These are phyloP conservation scores for Gallinago stenura DNA, from an alignment of 2,797 vertebrate species.

Conservation along the genomic window DNA sequence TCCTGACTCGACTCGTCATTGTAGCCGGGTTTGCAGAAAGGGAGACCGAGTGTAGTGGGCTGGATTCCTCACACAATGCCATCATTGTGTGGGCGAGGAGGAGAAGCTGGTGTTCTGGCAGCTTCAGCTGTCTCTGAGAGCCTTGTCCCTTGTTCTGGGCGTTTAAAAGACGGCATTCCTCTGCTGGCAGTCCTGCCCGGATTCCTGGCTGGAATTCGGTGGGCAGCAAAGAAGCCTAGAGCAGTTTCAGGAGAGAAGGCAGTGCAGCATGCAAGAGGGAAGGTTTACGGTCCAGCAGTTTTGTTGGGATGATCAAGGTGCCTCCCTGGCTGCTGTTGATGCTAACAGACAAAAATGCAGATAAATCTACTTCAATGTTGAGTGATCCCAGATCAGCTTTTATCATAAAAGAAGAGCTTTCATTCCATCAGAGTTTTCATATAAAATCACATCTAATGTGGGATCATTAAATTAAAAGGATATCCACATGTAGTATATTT, in stretches of 20 bases:
- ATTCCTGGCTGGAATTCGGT: constrained; percentile 61
- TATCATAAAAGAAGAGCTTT: neutral
- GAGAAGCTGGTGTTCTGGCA: constrained; percentile 76
- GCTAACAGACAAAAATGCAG: neutral
- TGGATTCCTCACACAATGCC: constrained; percentile 71
- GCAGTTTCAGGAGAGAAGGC: constrained; percentile 47
- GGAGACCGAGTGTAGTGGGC: neutral
- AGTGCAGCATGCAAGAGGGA: neutral
- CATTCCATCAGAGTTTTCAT: neutral
- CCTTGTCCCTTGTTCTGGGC: constrained; percentile 78
- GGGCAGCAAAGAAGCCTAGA: constrained; percentile 54
- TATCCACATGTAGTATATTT: neutral
- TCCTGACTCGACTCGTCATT: constrained; percentile 37
- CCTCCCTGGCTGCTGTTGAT: constrained; percentile 15
- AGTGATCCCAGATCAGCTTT: neutral
- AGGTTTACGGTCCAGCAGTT: constrained; percentile 27
- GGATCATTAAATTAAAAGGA: constrained; percentile 17
- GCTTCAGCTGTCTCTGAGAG: constrained; percentile 73
- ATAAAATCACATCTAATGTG: neutral
- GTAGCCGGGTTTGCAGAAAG: constrained; percentile 10
- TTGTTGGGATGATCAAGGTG: constrained; percentile 50
- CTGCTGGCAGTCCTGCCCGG: constrained; percentile 47
- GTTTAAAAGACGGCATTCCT: constrained; percentile 79
- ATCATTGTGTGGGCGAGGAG: constrained; percentile 71
- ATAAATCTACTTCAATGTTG: neutral